A percentile compares a stretch with the other conserved stretches of the same genome.
These are phyloP conservation scores for Pyxicephalus adspersus DNA, from an alignment of 2,113 vertebrate genomes.

Conservation along the genomic window DNA sequence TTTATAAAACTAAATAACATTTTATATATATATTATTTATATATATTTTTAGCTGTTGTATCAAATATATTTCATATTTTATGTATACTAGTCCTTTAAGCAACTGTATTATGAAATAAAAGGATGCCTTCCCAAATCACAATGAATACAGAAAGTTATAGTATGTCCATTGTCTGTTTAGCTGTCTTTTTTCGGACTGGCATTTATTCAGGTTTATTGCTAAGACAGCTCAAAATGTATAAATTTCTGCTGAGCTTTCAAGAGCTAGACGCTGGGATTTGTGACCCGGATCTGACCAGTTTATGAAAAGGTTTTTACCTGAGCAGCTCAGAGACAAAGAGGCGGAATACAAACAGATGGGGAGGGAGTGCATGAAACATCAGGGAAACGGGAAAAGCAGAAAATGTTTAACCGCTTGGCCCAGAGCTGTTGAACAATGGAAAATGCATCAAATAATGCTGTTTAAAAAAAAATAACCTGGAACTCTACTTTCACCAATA, in stretches of 20 bases:
- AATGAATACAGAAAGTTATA: no score
- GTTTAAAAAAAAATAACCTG: neutral
- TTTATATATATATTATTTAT: no score
- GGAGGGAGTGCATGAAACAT: neutral
- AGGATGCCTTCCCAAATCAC: no score
- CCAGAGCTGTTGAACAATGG: neutral
- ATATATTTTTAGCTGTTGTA: no score
- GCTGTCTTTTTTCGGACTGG: neutral
- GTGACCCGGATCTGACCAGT: slow-evolving; percentile 12
- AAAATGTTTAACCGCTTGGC: neutral
- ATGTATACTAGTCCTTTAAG: no score
- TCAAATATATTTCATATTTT: no score
- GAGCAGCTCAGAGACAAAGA: slow-evolving; percentile 1
- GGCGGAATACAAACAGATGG: slow-evolving; percentile 2
- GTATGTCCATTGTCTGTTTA: neutral
- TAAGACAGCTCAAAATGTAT: slow-evolving; percentile 6
- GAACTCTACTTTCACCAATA: neutral
- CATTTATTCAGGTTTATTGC: slow-evolving; percentile 15
- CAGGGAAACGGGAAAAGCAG: neutral
- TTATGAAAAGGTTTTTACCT: slow-evolving; percentile 20
- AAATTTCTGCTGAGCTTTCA: slow-evolving; percentile 18
- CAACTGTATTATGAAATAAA: no score
- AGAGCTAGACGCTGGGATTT: neutral
- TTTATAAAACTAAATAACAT: no score
- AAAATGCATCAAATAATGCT: neutral